Base-by-base conservation (phyloP, 2,888 invertebrate genomes). In the Zhengitettix transpicula region DNA sequence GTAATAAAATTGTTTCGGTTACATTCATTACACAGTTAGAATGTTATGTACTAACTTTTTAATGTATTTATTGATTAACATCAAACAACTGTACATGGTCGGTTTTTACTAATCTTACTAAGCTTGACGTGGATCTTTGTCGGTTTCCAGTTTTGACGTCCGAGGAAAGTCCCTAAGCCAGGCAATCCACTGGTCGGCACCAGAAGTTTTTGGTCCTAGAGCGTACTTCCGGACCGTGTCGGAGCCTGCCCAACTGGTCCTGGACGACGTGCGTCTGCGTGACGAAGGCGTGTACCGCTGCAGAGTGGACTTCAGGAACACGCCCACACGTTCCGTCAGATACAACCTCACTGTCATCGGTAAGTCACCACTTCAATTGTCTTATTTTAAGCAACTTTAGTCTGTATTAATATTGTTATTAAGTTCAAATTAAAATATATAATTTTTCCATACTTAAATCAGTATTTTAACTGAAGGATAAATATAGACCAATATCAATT, bases 201-300 rank as follows among this genome's bases (percentile, higher is more conserved):
- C 87, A 61, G 85, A 87, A 73, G 86, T 88, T 69, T 91, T 92
- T 74, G 90, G 89, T 42, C 84, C 86, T 63, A 83, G 92, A 67
- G 91, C 92, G 65, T 86, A 87, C 78, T 91, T 92, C 77, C 80
- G 82, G 69, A 83, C 88, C 60, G 78, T 84, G 61, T 84, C 87
- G 59, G 81, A 86, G 66, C 89, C 90, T 65, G 89, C 91, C 63
- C 83, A 86, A 65, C 81, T 92, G 69, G 84, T 87, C 51, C 81
- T 93, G 62, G 89, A 87, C 69, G 88, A 90, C 77, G 86, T 92
- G 69, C 85, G 88, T 75, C 80, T 90, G 55, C 84, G 85, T 70
- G 93, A 93, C 74, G 90, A 92, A 73, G 91, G 91, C 69, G 83
- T 89, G 67, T 93, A 92, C 78, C 81, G 92, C 64, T 93, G 93